These are phyloP conservation scores for Hypotaenidia philippensis DNA, from an alignment of 2,797 vertebrate genomes.

Conservation along the genomic window DNA sequence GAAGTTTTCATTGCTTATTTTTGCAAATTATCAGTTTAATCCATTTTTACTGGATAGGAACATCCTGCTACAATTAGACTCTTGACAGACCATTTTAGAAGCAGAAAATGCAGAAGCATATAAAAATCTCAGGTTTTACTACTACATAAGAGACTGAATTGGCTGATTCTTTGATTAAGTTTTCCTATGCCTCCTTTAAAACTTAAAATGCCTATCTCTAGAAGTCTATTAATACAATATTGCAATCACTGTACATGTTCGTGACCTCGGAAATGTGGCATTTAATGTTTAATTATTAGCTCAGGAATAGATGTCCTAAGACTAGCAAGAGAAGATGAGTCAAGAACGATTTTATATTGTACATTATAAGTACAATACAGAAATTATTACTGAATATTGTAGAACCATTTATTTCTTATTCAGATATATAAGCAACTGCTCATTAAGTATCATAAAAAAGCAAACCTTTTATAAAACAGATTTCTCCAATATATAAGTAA, in stretches of 20 bases:
- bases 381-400: neutral
- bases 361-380: neutral
- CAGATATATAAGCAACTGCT: neutral
- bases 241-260: neutral
- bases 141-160: neutral
- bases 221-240: neutral
- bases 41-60: neutral
- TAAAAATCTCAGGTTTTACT: neutral
- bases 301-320: neutral
- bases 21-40: neutral
- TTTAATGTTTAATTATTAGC: slow-evolving; percentile 18
- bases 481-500: neutral
- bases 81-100: neutral
- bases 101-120: neutral
- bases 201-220: neutral
- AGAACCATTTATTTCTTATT: neutral
- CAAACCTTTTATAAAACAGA: neutral
- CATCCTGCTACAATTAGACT: neutral
- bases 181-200: neutral
- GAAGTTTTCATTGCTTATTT: neutral
- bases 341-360: neutral
- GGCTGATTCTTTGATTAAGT: neutral
- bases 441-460: neutral
- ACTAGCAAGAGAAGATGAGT: neutral
- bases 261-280: neutral